These are phyloP conservation scores for Amiota minor DNA, from an alignment of 2,888 invertebrate genomes.

Conservation along the genomic window DNA sequence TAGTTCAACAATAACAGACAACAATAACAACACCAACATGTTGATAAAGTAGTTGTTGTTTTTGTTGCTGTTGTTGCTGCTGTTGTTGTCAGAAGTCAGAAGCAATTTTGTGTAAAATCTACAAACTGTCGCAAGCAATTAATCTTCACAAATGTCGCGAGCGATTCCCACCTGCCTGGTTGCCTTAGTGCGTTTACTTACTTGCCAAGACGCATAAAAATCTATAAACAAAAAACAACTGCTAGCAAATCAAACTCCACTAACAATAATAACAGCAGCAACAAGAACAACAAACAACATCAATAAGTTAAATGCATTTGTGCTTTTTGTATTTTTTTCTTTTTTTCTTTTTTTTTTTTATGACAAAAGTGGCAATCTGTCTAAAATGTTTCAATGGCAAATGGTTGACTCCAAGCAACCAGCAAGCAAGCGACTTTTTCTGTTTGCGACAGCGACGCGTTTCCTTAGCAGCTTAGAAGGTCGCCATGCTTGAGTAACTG, in stretches of 20 bases:
- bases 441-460: conserved; percentile 7
- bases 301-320: conserved; percentile 31
- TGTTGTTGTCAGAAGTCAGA: conserved; percentile 27
- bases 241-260: not conserved
- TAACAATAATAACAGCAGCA: not conserved
- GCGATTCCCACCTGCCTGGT: conserved; percentile 35
- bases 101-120: conserved; percentile 28
- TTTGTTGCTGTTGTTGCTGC: not conserved
- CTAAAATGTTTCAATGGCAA: conserved; percentile 69
- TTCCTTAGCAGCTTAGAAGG: conserved; percentile 66
- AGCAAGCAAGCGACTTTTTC: conserved; percentile 35
- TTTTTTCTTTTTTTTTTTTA: conserved; percentile 46
- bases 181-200: not conserved
- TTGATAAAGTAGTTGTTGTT: not conserved
- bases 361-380: conserved; percentile 70
- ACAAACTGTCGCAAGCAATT: conserved; percentile 68
- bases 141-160: conserved; percentile 57
- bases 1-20: conserved; percentile 7
- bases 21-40: conserved; percentile 16
- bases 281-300: conserved; percentile 11
- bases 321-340: conserved; percentile 42
- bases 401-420: conserved; percentile 32
- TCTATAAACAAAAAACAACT: conserved; percentile 30
- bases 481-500: conserved; percentile 42
- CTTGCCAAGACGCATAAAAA: conserved; percentile 6